Evolutionary conservation across 30 jellyfish, hydroid and myxozoan genomes (phyloP).

Genomic region (Nemopilema nomurai): DNA sequence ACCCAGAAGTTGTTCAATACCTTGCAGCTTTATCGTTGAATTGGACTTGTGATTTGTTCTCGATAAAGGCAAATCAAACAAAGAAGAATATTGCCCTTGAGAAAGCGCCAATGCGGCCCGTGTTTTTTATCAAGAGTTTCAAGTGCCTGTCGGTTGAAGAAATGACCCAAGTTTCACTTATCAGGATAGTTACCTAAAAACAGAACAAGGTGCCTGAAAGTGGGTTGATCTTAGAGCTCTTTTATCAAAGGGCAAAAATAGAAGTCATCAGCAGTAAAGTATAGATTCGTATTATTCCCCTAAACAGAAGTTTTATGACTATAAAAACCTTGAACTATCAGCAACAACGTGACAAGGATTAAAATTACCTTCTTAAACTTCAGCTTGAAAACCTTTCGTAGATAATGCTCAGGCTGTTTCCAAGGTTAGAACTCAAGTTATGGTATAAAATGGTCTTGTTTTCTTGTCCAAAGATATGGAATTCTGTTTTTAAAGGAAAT

Average conservation of each 20-base stretch:
- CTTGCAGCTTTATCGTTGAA: neutral
- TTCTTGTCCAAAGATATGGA: neutral
- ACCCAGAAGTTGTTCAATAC: neutral
- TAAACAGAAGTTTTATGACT: too few species aligned
- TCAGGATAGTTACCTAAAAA: too few species aligned
- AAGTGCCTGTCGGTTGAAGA: neutral
- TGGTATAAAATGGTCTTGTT: too few species aligned
- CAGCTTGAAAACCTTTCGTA: too few species aligned
- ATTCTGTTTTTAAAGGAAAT: neutral
- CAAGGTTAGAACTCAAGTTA: too few species aligned
- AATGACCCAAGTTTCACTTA: neutral
- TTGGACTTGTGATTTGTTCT: neutral
- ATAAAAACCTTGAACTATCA: too few species aligned
- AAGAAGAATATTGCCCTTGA: neutral
- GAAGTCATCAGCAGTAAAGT: too few species aligned
- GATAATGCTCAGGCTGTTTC: too few species aligned
- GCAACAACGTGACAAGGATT: too few species aligned
- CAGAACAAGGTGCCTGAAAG: neutral
- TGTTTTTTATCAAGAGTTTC: neutral
- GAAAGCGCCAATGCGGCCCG: neutral
- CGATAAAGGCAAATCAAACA: neutral
- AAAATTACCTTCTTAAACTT: too few species aligned
- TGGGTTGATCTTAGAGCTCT: neutral
- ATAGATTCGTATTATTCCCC: too few species aligned
- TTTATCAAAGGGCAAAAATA: neutral